Evolutionary conservation across 2,888 invertebrate genomes (phyloP).

Genomic region (Nineta flava): DNA sequence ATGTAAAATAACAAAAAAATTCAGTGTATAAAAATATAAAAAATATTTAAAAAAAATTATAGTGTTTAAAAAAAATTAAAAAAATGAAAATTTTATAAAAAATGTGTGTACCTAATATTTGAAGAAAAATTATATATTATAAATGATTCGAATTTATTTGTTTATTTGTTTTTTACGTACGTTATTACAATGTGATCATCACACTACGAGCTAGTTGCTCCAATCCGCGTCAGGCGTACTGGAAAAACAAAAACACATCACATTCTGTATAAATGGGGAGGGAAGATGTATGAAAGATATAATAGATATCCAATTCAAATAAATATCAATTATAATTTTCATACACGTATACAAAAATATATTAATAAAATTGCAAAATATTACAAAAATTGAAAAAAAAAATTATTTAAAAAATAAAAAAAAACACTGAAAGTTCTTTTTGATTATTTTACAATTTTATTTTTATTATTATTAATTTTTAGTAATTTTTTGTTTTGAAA

Average conservation of each 20-base stretch:
- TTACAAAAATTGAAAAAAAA: neutral
- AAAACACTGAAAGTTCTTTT: neutral
- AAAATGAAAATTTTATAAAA: neutral
- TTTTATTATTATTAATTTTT: no score
- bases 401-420: neutral
- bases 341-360: neutral
- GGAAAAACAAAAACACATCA: constrained; percentile 35
- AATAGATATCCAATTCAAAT: constrained; percentile 5
- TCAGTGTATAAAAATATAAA: no score
- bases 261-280: constrained; percentile 19
- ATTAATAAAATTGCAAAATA: no score
- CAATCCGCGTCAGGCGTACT: constrained; percentile 86
- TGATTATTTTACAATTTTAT: no score
- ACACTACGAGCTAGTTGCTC: constrained; percentile 65
- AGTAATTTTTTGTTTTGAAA: no score
- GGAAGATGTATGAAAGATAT: constrained; percentile 6
- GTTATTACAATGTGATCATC: constrained; percentile 26
- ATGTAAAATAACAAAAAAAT: neutral
- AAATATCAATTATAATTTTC: neutral
- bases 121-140: neutral
- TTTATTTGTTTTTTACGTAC: constrained; percentile 16
- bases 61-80: no score
- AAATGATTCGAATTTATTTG: neutral
- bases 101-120: neutral
- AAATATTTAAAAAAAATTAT: no score